Conservation (phyloP, 1,140 invertebrate genomes). For the Hypothenemus hampei region DNA sequence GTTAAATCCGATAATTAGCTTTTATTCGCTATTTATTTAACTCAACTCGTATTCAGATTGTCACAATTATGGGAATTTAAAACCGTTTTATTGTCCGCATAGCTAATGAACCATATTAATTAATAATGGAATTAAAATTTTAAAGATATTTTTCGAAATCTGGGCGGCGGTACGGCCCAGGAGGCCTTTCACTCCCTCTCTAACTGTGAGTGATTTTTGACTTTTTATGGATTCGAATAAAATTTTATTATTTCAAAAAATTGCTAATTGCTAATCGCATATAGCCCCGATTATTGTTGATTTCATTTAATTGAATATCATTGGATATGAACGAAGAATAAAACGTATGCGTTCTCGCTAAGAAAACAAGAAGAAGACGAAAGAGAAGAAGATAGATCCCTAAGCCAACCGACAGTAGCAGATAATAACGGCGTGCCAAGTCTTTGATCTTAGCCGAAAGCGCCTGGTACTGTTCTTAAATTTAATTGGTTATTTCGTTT, state of each 20-base stretch:
- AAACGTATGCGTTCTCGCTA: no score
- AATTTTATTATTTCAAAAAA: no score
- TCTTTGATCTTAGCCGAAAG: constrained; percentile 12
- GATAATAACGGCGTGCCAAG: constrained; percentile 11
- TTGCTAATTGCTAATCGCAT: no score
- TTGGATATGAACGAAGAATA: no score
- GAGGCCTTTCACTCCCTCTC: no score
- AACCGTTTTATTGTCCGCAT: constrained; percentile 12
- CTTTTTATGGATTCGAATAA: no score
- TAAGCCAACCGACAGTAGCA: constrained; percentile 8
- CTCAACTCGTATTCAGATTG: constrained; percentile 9
- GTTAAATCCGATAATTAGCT: constrained; percentile 10
- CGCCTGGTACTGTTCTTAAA: constrained; percentile 5
- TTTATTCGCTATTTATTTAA: constrained; percentile 15
- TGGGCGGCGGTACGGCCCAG: no score
- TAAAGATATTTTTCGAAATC: no score
- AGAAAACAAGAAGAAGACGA: no score
- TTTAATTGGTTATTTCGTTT: constrained; percentile 13
- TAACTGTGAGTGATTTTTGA: no score
- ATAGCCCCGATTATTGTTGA: no score
- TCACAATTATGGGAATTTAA: constrained; percentile 21
- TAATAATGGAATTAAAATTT: constrained; percentile 16
- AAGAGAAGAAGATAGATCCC: constrained; percentile 7
- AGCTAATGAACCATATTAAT: constrained; percentile 17
- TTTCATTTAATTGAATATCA: no score